phyloP scores from a whole-genome alignment of 1,140 invertebrate genomes.

The Lucilia sericata region DNA sequence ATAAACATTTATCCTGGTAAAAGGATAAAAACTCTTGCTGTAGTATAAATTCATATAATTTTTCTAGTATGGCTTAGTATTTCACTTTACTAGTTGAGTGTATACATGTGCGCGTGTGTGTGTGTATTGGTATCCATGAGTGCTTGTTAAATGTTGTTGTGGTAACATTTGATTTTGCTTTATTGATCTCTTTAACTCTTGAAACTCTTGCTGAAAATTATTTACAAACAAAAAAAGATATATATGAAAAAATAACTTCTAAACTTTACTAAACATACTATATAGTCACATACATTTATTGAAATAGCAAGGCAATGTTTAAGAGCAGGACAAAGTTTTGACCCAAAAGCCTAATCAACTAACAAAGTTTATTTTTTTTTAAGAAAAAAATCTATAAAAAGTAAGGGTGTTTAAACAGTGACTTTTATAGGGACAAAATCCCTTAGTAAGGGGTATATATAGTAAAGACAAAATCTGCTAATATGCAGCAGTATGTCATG shows the following conservation, averaged over 20 bases:
- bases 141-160: slow-evolving; percentile 35
- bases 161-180: slow-evolving; percentile 42
- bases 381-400: too few relatives aligned
- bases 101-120: not conserved
- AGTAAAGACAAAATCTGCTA: too few relatives aligned
- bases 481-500: too few relatives aligned
- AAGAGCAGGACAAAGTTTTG: slow-evolving; percentile 30
- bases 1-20: slow-evolving; percentile 39
- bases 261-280: too few relatives aligned
- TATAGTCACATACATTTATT: too few relatives aligned
- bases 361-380: not conserved
- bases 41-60: not conserved
- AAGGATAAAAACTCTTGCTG: not conserved
- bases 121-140: not conserved
- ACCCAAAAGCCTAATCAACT: slow-evolving; percentile 41
- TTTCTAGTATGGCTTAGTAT: not conserved
- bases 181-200: slow-evolving; percentile 43
- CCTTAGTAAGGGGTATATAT: too few relatives aligned
- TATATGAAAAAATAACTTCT: too few relatives aligned
- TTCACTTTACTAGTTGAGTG: not conserved
- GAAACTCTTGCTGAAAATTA: not conserved
- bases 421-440: too few relatives aligned
- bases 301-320: too few relatives aligned
- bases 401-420: too few relatives aligned
- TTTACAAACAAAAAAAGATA: too few relatives aligned